Evolutionary conservation across 2,888 invertebrate species (phyloP), one percentile per base, ranked within the genome.

Genomic region (Anticlea derivata): DNA sequence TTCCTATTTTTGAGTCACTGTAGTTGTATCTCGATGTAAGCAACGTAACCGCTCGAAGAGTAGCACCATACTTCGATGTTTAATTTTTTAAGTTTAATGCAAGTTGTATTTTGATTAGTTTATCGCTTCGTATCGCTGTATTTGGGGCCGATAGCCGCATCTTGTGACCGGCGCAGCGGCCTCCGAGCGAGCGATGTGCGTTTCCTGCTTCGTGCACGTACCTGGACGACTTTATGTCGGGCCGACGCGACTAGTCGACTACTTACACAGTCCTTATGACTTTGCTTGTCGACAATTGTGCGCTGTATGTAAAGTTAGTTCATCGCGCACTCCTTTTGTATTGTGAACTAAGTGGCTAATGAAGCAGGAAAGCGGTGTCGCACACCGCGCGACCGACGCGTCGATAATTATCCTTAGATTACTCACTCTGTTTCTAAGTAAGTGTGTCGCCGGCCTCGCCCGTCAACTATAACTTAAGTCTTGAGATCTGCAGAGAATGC

Each of bases 1-100:
- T 61, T 62, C 62, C 58, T 62, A 62, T 56, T 49, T 48, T 55
- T 47, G 58, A 62, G 62, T 62, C 62, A 60, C 55, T 46, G 52
- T 61, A 61, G 61, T 52, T 54, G 44, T 62, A 55, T 43, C 35
- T 61, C 51, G 52, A 48, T 55, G 34, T 61, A 57, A 60, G 56
- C 53, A 40, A 49, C 55, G 26, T 49, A 49, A 40, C 49, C 53
- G 45, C 51, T 50, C 47, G 48, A 43, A 54, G 51, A 45, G 50
- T 56, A 49, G 45, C 51, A 54, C 50, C 58, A 43, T 48, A 29
- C 57, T 49, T 47, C 50, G 38, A 54, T 58, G 40, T 58, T 56
- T 54, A 27, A 31, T 46, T 59, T 48, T 55, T 49, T 62, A 58
- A 54, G 57, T 61, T 59, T 52, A 53, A 51, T 45, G 41, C 55